Evolutionary conservation across 2,113 vertebrate genomes (phyloP).

Genomic region (Antechinus flavipes): DNA sequence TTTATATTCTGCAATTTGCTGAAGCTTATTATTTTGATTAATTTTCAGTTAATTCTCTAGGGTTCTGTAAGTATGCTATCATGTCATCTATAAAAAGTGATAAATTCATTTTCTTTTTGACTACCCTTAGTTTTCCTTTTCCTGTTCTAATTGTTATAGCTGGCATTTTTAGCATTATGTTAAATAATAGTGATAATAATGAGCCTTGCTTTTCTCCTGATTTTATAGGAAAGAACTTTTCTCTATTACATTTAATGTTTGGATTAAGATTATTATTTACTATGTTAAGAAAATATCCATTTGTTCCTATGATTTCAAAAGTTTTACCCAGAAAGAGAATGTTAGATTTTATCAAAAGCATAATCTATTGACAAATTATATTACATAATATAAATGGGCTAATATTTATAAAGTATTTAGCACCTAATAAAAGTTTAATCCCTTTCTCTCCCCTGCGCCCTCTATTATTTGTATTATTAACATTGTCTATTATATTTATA

Average conservation of each 20-base stretch:
- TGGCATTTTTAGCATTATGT: background rate
- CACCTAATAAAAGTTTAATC: background rate
- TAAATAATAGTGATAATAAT: background rate
- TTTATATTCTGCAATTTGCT: background rate
- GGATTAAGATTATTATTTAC: background rate
- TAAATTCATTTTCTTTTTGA: background rate
- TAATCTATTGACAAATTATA: background rate
- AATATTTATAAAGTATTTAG: background rate
- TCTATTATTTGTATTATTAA: background rate
- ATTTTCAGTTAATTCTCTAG: background rate
- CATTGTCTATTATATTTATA: background rate
- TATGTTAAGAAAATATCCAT: background rate
- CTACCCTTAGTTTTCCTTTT: background rate
- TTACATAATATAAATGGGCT: background rate
- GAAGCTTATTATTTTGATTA: background rate
- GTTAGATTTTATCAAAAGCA: background rate
- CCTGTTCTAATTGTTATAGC: background rate
- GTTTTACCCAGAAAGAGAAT: background rate
- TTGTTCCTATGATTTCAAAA: background rate
- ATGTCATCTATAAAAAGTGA: background rate
- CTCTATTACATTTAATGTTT: background rate
- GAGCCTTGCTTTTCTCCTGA: background rate
- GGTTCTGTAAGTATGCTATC: background rate
- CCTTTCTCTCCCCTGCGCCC: background rate
- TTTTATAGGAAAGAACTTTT: background rate